A percentile compares a stretch with the other conserved stretches of the same genome.
These are phyloP conservation scores for Nymphalis c-album DNA, from an alignment of 2,888 invertebrate species.

Conservation along the genomic window DNA sequence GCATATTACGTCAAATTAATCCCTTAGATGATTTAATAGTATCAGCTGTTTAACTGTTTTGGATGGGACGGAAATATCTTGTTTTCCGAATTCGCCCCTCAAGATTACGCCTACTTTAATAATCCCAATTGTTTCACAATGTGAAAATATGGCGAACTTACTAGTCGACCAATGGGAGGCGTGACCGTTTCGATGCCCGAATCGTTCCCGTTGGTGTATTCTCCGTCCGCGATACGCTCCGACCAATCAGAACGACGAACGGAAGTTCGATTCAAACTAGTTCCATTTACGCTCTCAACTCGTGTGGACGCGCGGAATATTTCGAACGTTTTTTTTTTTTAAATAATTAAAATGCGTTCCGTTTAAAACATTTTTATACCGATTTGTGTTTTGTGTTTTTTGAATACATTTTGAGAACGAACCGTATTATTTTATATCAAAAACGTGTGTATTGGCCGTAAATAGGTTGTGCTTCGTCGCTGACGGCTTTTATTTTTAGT, in stretches of 20 bases:
- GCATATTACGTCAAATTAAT: slow-evolving; percentile 46
- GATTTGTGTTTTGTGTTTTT: slow-evolving; percentile 3
- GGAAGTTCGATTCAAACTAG: slow-evolving; percentile 74
- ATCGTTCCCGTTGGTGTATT: slow-evolving; percentile 57
- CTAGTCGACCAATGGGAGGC: slow-evolving; percentile 72
- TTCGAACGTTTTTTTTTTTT: slow-evolving; percentile 43
- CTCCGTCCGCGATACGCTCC: slow-evolving; percentile 49
- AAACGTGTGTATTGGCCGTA: slow-evolving; percentile 36
- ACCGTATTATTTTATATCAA: slow-evolving; percentile 17
- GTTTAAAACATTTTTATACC: slow-evolving; percentile 24
- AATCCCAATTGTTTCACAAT: slow-evolving; percentile 70
- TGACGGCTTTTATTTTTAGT: slow-evolving; percentile 75
- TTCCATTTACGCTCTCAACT: slow-evolving; percentile 68
- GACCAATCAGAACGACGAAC: slow-evolving; percentile 64
- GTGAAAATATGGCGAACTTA: slow-evolving; percentile 76
- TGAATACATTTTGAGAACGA: slow-evolving; percentile 25
- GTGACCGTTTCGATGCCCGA: slow-evolving; percentile 54
- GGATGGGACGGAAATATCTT: slow-evolving; percentile 60
- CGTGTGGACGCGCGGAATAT: slow-evolving; percentile 56
- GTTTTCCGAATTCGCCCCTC: slow-evolving; percentile 55
- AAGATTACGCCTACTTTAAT: slow-evolving; percentile 70
- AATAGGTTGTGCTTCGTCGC: slow-evolving; percentile 71
- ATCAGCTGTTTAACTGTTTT: slow-evolving; percentile 61
- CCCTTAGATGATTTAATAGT: slow-evolving; percentile 55
- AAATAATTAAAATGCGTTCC: slow-evolving; percentile 39